phyloP scores from a whole-genome alignment of 2,888 invertebrate genomes.

The Sarcophaga rosellei region DNA sequence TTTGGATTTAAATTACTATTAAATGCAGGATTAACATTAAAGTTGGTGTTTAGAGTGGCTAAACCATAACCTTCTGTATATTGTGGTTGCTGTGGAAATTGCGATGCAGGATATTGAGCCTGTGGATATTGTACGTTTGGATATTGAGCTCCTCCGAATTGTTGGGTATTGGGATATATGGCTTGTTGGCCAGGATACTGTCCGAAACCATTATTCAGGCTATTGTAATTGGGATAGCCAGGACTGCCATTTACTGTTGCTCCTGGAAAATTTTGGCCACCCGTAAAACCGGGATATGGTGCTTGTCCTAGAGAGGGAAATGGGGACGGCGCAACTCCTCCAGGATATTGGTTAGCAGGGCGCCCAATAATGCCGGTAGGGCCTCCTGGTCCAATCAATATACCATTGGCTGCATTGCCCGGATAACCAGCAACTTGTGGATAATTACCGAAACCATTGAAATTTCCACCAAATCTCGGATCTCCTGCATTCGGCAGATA shows the following conservation, averaged over 20 bases:
- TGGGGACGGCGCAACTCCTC: constrained; percentile 41
- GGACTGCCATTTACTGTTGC: constrained; percentile 11
- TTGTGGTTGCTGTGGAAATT: constrained; percentile 61
- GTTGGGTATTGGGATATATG: constrained; percentile 67
- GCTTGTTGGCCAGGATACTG: constrained; percentile 62
- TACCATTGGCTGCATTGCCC: constrained; percentile 74
- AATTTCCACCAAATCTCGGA: constrained; percentile 40
- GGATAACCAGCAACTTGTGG: constrained; percentile 45
- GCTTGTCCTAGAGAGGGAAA: constrained; percentile 50
- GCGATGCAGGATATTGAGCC: constrained; percentile 69
- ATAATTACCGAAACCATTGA: constrained; percentile 53
- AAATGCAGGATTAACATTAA: constrained; percentile 43
- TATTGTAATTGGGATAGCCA: constrained; percentile 54
- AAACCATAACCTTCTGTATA: constrained; percentile 77
- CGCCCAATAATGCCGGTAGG: constrained; percentile 80
- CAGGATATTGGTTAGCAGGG: constrained; percentile 70
- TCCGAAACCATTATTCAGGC: constrained; percentile 41
- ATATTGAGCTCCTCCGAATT: constrained; percentile 67
- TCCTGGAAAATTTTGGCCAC: constrained; percentile 40
- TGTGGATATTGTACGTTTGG: constrained; percentile 29
- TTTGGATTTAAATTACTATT: constrained; percentile 51
- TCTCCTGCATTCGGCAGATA: constrained; percentile 63
- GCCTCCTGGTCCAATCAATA: constrained; percentile 82
- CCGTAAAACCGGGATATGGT: constrained; percentile 63
- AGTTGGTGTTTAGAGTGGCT: constrained; percentile 62